Evolutionary conservation across 2,113 vertebrate species (phyloP), one percentile per base, ranked within the genome.

Genomic region (Oreochromis tanganicae): DNA sequence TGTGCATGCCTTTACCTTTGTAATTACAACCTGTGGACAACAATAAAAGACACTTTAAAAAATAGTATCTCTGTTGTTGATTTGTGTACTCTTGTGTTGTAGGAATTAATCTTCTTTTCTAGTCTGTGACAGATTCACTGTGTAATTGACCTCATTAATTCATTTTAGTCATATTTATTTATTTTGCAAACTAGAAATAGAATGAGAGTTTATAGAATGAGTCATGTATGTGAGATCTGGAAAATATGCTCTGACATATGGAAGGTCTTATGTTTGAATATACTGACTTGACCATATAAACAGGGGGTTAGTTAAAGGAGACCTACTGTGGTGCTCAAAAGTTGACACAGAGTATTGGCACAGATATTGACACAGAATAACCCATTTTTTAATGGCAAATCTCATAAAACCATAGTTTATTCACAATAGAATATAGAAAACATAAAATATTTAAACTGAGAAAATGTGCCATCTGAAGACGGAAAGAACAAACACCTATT

Each of bases 1-100:
- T 79, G 92, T 21, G 93, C 95, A 90, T 95, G 94, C 55, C 79
- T 92, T 93, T 82, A 90, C 68, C 80, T 92, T 87, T 95, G 95
- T 94, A 95, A 95, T 92, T 94, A 94, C 91, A 86, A 79, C 88
- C 68, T 41, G 50, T 82, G 55, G 48, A 91, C 88, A 80, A 88
- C 82, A 96, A 94, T 95, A 94, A 94, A 94, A 82, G 63, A 29
- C 61, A 27, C 24, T 90, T 83, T 36, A 82, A 88, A 79, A 61
- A 21, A 27, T 9, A 11, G 3, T 8, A 63, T 71, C 3, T 78
- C 50, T 27, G 5, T 52, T 87, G 13, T 85, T 73, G 9, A 59
- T 27, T 16, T 75, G 3, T 80, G 7, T 21, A 13, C n/a, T 86
- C 3, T 34, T 88, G 38, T 78, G 56, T 4, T 75, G 24, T 75